Evolutionary conservation across 1,140 invertebrate species (phyloP).

Genomic region (Drosophila tristis): DNA sequence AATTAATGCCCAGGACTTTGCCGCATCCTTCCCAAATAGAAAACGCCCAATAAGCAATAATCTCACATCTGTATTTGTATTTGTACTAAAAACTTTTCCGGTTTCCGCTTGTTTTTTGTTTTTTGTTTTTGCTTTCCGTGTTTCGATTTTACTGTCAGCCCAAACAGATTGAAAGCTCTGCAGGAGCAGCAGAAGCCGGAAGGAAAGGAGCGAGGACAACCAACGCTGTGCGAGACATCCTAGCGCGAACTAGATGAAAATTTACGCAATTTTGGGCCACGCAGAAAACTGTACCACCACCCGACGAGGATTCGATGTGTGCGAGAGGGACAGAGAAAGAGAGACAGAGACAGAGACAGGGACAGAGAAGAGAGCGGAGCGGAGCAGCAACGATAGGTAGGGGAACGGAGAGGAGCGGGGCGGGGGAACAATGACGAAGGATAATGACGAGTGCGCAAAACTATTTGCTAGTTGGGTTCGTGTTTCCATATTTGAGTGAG

Average conservation of each 20-base stretch:
- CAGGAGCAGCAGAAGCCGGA: conserved; percentile 29
- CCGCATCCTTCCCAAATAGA: conserved; percentile 11
- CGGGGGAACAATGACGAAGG: conserved; percentile 10
- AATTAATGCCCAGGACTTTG: conserved; percentile 23
- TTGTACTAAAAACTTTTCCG: conserved; percentile 21
- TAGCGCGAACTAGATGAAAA: conserved; percentile 73
- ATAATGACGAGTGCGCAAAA: conserved; percentile 69
- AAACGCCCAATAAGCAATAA: conserved; percentile 51
- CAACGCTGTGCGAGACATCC: conserved; percentile 74
- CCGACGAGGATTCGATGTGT: conserved; percentile 48
- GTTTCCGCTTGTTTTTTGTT: conserved; percentile 16
- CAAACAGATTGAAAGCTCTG: conserved; percentile 53
- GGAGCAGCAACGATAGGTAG: conserved; percentile 21
- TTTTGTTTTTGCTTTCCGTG: not conserved
- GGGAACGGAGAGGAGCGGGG: conserved; percentile 16
- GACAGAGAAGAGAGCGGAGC: conserved; percentile 2
- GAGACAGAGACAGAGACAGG: no score
- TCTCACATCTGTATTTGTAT: conserved; percentile 6
- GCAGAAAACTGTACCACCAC: conserved; percentile 82
- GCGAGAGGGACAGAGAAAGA: conserved; percentile 17
- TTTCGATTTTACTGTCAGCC: conserved; percentile 24
- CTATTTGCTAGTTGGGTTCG: conserved; percentile 47
- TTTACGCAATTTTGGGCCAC: conserved; percentile 79
- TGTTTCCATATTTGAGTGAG: not conserved
- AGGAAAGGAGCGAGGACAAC: conserved; percentile 43